Base-by-base conservation (phyloP, 2,113 vertebrate genomes). In the Octodon degus region DNA sequence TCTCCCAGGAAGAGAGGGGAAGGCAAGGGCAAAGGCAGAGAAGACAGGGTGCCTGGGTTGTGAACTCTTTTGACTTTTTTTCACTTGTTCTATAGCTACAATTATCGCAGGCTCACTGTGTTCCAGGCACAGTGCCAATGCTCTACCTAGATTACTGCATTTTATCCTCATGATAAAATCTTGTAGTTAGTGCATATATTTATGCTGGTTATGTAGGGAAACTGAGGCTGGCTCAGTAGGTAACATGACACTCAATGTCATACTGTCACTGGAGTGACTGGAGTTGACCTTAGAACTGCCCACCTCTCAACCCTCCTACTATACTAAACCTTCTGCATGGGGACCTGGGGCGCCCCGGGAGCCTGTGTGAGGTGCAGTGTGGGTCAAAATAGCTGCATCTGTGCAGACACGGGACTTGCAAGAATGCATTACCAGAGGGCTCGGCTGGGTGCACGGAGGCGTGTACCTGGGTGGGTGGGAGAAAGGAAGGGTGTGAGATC, bases 121-220 rank as follows among this genome's bases (percentile, higher is more conserved):
- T 79, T 91, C 90, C 47, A 76, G 97, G 96, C 62, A 14, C 72
- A 0, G 22, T 24, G 95, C 94, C 94, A 90, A 47, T 7, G 27
- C 74, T 97, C 76, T 63, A 72, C 95, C 82, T 76, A 87, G 86
- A 93, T 95, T 32, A 90, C 95, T 68, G 83, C 20, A 76, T 87
- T 83, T 76, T 85, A 62, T 27, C 50, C 24, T 94, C 60, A 20
- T 14, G 67, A 90, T 65, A 74, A 27, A 85, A 47, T 88, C 34
- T 22, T 63, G 67, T 19, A 82, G 86, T 85, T 60, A 25, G 65
- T 55, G 16, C 83, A 13, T 85, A 9, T 67, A n/a, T 85, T 81
- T 40, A 74, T 79, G 40, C 58, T 92, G 53, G 53, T 67, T 81
- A 43, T 60, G 63, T 20, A 67, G 83, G 79, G 88, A 95, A 88